These are phyloP conservation scores for Kryptolebias ocellatus DNA, from an alignment of 2,797 vertebrate species.

Conservation along the genomic window DNA sequence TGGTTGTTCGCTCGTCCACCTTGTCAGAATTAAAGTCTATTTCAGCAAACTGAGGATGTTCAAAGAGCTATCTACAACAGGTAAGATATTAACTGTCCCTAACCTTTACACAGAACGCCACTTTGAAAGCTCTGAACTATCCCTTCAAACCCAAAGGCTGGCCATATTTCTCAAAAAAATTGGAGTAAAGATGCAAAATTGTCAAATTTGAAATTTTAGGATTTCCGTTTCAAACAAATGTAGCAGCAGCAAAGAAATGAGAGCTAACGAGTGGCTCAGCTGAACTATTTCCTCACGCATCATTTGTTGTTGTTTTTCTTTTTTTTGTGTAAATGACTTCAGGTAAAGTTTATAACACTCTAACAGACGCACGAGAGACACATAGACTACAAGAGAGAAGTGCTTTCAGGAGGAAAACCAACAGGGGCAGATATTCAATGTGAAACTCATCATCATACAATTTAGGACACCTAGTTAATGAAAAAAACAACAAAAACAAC, in stretches of 20 bases:
- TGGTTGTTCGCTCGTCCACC: too few species aligned
- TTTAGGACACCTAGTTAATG: slow-evolving; percentile 14
- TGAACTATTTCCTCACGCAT: slow-evolving; percentile 31
- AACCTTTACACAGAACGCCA: too few species aligned
- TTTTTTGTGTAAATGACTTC: slow-evolving; percentile 13
- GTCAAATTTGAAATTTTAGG: background rate
- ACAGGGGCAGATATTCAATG: slow-evolving; percentile 23
- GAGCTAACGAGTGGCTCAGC: slow-evolving; percentile 15
- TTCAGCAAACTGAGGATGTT: too few species aligned
- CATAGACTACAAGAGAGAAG: slow-evolving; percentile 22
- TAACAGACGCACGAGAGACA: slow-evolving; percentile 8
- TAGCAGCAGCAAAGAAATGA: slow-evolving; percentile 29
- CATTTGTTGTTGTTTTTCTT: slow-evolving; percentile 1
- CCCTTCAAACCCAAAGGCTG: background rate
- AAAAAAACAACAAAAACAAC: slow-evolving; percentile 27
- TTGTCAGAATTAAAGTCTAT: too few species aligned
- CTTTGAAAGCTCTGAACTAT: too few species aligned
- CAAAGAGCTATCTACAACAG: too few species aligned
- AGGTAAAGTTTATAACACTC: slow-evolving; percentile 17
- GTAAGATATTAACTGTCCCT: too few species aligned
- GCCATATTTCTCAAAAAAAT: background rate
- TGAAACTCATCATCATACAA: slow-evolving; percentile 28
- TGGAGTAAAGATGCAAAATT: background rate
- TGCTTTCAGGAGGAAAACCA: slow-evolving; percentile 43
- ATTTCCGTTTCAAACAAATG: slow-evolving; percentile 15